Conservation (phyloP, 1,140 invertebrate species). For the Mylabris phalerata region DNA sequence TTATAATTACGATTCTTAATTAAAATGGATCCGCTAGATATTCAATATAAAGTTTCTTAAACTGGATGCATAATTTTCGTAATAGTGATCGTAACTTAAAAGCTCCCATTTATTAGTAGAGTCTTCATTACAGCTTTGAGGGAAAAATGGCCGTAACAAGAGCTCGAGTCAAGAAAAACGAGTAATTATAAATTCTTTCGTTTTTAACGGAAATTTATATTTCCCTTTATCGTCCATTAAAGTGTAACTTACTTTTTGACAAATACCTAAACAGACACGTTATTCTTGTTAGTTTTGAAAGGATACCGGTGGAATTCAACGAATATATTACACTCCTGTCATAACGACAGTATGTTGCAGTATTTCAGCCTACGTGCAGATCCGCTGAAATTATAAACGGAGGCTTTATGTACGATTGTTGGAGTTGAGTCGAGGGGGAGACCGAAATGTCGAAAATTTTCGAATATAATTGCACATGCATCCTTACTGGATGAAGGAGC, state of each 20-base stretch:
- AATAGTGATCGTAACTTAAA: conserved; percentile 10
- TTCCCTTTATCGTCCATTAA: not conserved
- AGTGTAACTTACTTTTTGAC: not conserved
- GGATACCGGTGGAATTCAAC: conserved; percentile 11
- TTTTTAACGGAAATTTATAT: not conserved
- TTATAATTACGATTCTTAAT: conserved; percentile 25
- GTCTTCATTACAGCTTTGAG: not conserved
- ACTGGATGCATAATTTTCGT: conserved; percentile 11
- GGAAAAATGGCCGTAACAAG: not conserved
- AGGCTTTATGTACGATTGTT: not conserved
- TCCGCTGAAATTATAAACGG: not conserved
- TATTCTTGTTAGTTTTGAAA: conserved; percentile 14
- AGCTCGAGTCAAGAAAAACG: no score
- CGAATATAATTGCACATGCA: conserved; percentile 14
- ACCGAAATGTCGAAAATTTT: not conserved
- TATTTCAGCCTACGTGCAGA: conserved; percentile 11
- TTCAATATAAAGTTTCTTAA: not conserved
- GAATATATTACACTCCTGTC: conserved; percentile 17
- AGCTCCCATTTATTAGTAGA: no score
- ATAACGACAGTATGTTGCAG: conserved; percentile 17
- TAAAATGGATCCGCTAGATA: conserved; percentile 13
- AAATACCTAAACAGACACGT: conserved; percentile 9
- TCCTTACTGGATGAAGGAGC: not conserved
- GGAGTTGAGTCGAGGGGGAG: no score
- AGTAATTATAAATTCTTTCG: not conserved